Percentiles rank a stretch among this genome's conserved stretches.
phyloP scores from a whole-genome alignment of 2,113 vertebrate genomes.

The Siphamia tubifer region DNA sequence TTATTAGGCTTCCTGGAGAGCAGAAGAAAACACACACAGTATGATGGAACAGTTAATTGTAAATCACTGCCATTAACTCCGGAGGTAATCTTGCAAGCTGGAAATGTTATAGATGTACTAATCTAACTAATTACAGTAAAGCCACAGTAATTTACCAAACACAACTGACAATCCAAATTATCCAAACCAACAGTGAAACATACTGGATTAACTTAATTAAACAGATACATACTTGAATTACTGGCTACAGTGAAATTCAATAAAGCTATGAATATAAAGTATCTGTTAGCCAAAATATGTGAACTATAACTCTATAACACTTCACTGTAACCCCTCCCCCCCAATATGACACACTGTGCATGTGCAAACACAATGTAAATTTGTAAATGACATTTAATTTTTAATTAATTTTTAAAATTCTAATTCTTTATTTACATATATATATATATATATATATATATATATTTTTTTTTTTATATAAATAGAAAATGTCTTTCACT shows the following conservation, averaged over 20 bases:
- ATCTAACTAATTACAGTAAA: constrained; percentile 57
- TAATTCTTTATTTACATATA: no score
- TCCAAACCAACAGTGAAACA: constrained; percentile 39
- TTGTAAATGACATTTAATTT: no score
- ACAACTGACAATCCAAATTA: constrained; percentile 39
- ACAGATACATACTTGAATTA: not conserved
- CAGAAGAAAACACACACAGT: constrained; percentile 22
- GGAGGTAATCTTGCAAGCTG: constrained; percentile 35
- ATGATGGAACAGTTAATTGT: not conserved
- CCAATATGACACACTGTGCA: no score
- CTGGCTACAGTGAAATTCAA: constrained; percentile 14
- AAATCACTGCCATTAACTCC: constrained; percentile 49
- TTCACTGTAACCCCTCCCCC: no score
- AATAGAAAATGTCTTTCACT: no score
- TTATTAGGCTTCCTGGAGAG: constrained; percentile 43
- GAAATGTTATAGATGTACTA: constrained; percentile 51
- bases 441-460: no score
- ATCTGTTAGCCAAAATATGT: not conserved
- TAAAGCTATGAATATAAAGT: constrained; percentile 30
- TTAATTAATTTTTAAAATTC: no score
- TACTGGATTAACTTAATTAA: constrained; percentile 7
- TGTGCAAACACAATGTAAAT: no score
- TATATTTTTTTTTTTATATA: no score
- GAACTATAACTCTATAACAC: no score
- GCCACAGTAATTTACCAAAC: constrained; percentile 36